Evolutionary conservation across 2,888 invertebrate genomes (phyloP).

Genomic region (Azorinus chamasolen): DNA sequence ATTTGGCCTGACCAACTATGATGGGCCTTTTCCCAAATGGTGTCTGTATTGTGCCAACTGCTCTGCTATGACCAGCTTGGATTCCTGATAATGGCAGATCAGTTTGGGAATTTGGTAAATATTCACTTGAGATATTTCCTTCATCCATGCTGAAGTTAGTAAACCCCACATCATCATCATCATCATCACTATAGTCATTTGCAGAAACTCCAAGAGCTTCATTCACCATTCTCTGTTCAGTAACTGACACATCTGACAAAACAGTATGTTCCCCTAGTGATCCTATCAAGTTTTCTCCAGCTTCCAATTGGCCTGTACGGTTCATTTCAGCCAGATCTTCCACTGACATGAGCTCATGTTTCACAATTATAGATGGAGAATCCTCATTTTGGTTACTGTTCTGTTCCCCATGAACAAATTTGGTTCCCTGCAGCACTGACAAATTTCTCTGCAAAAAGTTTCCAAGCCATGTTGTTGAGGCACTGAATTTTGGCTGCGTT

Average conservation of each 20-base stretch:
- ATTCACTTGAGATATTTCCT: no score
- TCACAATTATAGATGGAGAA: slow-evolving; percentile 12
- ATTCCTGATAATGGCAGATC: no score
- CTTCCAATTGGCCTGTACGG: not conserved
- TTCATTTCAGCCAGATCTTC: slow-evolving; percentile 14
- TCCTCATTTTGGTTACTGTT: not conserved
- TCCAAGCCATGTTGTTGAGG: slow-evolving; percentile 58
- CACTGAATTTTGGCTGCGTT: slow-evolving; percentile 54
- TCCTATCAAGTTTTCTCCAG: slow-evolving; percentile 24
- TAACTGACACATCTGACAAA: slow-evolving; percentile 30
- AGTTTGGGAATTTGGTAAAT: no score
- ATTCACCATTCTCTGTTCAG: slow-evolving; percentile 43
- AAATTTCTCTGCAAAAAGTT: slow-evolving; percentile 55
- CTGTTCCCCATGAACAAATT: slow-evolving; percentile 41
- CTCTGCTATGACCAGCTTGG: no score
- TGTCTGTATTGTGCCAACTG: slow-evolving; percentile 18
- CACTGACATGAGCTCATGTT: slow-evolving; percentile 34
- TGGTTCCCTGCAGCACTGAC: slow-evolving; percentile 55
- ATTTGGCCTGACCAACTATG: slow-evolving; percentile 53
- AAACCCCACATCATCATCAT: slow-evolving; percentile 21
- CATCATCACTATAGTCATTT: slow-evolving; percentile 25
- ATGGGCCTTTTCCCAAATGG: slow-evolving; percentile 60
- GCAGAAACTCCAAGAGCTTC: slow-evolving; percentile 31
- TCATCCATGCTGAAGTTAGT: not conserved
- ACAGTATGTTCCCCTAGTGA: slow-evolving; percentile 26